Evolutionary conservation across 2,888 invertebrate species (phyloP).

Genomic region (Tiliacea aurago): DNA sequence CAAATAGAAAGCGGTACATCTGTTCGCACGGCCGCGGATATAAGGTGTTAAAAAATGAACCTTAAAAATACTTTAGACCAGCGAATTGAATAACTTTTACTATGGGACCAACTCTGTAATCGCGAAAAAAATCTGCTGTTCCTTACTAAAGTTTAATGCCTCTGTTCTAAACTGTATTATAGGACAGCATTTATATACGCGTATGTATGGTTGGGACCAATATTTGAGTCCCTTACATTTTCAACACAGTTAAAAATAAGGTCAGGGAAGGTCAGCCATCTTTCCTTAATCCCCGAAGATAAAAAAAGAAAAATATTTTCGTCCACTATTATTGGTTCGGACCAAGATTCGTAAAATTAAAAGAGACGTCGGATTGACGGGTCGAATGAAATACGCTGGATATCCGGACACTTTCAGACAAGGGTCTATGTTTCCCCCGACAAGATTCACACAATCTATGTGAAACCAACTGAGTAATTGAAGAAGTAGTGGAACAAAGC

Average conservation of each 20-base stretch:
- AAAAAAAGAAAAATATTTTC: conserved; percentile 53
- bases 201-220: background rate
- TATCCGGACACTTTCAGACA: conserved; percentile 48
- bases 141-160: no score
- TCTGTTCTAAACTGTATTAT: no score
- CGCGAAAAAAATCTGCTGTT: no score
- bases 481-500: conserved; percentile 31
- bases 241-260: no score
- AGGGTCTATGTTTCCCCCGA: conserved; percentile 41
- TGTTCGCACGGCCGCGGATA: no score
- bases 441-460: conserved; percentile 48
- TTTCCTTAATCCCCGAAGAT: conserved; percentile 44
- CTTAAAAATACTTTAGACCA: no score
- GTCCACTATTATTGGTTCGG: conserved; percentile 40
- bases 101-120: no score
- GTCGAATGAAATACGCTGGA: conserved; percentile 50
- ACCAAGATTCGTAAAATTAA: conserved; percentile 61
- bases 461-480: conserved; percentile 49
- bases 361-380: conserved; percentile 58
- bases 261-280: conserved; percentile 34
- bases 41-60: no score
- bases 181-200: background rate
- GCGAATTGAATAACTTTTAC: no score
- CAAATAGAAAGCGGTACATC: no score
- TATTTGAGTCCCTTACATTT: conserved; percentile 22